Conservation (phyloP, 35 echinoderm and acorn worm genomes). For the Apostichopus parvimensis region DNA sequence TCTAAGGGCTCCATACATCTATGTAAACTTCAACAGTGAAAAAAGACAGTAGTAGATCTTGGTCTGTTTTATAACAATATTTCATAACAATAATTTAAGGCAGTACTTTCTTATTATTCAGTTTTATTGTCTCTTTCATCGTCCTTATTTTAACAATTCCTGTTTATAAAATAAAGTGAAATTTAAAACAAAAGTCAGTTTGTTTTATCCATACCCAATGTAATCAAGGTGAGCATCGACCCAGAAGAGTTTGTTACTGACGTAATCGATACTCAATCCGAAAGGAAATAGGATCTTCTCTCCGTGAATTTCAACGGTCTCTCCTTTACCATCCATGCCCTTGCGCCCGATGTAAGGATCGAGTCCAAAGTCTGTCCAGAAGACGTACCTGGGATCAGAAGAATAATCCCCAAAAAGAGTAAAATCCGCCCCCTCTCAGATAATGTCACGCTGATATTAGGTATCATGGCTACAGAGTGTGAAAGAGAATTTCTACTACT, state of each 20-base stretch:
- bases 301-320: conserved; percentile 24
- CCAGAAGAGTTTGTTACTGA: conserved; percentile 53
- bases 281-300: conserved; percentile 63
- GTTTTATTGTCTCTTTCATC: too few species aligned
- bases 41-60: too few species aligned
- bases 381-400: conserved; percentile 46
- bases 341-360: conserved; percentile 53
- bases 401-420: too few species aligned
- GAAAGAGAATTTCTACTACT: conserved; percentile 20
- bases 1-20: too few species aligned
- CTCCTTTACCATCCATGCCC: conserved; percentile 61
- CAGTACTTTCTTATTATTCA: too few species aligned
- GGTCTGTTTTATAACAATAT: too few species aligned
- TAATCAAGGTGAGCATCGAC: conserved; percentile 67
- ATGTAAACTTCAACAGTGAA: too few species aligned
- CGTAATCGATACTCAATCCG: conserved; percentile 57
- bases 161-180: too few species aligned
- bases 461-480: neutral
- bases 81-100: too few species aligned
- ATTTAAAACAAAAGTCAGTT: too few species aligned
- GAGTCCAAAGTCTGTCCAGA: conserved; percentile 60
- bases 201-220: conserved; percentile 46
- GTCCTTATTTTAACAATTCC: too few species aligned
- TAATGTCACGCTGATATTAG: too few species aligned
- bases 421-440: neutral